Conservation (phyloP, 2,797 vertebrate genomes). For the Macrochelys suwanniensis region DNA sequence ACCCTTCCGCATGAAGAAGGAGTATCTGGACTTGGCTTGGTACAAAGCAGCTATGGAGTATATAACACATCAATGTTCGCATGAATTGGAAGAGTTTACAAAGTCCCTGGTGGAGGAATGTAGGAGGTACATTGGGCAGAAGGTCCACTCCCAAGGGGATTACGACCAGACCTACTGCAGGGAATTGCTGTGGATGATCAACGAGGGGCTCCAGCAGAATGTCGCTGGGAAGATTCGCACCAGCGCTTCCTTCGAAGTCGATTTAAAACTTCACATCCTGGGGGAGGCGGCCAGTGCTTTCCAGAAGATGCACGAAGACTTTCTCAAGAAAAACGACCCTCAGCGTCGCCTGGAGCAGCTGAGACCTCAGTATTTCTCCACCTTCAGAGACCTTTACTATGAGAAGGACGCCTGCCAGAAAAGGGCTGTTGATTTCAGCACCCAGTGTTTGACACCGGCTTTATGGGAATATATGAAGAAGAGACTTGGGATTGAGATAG, state of each 20-base stretch:
- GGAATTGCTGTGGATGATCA: not conserved
- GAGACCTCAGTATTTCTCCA: not conserved
- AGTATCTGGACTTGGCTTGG: not conserved
- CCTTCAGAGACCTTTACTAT: not conserved
- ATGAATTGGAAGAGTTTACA: not conserved
- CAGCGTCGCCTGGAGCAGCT: not conserved
- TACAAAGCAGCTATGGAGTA: fast-evolving
- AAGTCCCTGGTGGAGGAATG: not conserved
- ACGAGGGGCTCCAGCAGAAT: not conserved
- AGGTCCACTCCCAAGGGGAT: not conserved
- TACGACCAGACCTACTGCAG: not conserved
- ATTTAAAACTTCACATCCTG: not conserved
- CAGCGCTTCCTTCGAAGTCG: not conserved
- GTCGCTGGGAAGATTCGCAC: fast-evolving
- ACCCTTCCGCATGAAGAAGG: not conserved
- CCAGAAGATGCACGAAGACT: not conserved
- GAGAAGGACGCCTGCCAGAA: not conserved
- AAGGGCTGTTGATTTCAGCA: not conserved
- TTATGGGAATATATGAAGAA: not conserved
- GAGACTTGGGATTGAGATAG: not conserved
- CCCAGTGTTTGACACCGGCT: fast-evolving
- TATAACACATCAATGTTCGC: fast-evolving
- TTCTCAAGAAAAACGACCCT: not conserved
- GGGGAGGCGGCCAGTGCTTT: not conserved
- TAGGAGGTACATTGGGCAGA: not conserved